A percentile compares a stretch with the other conserved stretches of the same genome.
These are phyloP conservation scores for Pseudocheirus occidentalis DNA, from an alignment of 2,797 vertebrate genomes.

Conservation along the genomic window DNA sequence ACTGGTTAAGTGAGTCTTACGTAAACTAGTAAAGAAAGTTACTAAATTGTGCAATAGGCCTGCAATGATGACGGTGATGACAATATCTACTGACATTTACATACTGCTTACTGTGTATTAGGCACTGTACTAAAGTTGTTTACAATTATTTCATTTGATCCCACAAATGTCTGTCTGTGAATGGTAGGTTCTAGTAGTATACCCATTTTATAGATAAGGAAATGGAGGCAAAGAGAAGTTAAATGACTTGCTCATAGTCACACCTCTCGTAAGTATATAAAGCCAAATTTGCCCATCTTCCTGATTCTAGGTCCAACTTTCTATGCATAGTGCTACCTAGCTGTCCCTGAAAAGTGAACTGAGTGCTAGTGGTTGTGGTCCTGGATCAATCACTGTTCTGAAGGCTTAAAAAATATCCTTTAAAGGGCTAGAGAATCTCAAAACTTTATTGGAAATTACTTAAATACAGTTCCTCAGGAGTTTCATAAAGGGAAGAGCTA, in stretches of 20 bases:
- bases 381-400: neutral
- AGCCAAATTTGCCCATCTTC: neutral
- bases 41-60: slow-evolving; percentile 29
- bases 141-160: neutral
- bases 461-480: slow-evolving; percentile 19
- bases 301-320: neutral
- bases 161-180: neutral
- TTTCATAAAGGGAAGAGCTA: neutral
- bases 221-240: neutral
- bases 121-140: neutral
- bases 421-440: neutral
- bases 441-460: slow-evolving; percentile 42
- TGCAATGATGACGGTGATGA: slow-evolving; percentile 15
- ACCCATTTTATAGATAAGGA: neutral
- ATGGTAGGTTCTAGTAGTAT: neutral
- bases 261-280: neutral
- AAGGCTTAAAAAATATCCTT: slow-evolving; percentile 16
- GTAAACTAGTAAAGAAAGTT: slow-evolving; percentile 52
- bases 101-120: neutral
- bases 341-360: neutral
- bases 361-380: neutral
- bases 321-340: no score
- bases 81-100: neutral
- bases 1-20: slow-evolving; percentile 50
- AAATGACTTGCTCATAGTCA: neutral